Percentiles rank a stretch among this genome's conserved stretches.
Conservation (phyloP, 2,888 invertebrate genomes). For the Diplazon laetatorius region DNA sequence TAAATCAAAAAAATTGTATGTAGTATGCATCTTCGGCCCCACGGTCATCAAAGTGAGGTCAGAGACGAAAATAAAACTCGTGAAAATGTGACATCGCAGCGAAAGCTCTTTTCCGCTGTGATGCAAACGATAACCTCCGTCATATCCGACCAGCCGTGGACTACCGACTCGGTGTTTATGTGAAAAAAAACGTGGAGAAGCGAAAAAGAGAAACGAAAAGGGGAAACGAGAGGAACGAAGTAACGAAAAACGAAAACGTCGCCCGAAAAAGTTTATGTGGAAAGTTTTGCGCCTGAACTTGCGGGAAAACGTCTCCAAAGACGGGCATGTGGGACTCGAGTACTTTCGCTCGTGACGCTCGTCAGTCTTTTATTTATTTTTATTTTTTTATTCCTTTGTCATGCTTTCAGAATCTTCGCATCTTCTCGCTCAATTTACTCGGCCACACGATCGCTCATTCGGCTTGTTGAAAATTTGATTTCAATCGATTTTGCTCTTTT, state of each 20-base stretch:
- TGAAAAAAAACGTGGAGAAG: slow-evolving; percentile 25
- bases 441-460: slow-evolving; percentile 1
- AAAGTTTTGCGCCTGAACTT: slow-evolving; percentile 57
- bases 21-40: too few species aligned
- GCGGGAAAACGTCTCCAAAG: slow-evolving; percentile 39
- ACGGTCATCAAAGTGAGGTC: too few species aligned
- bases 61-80: too few species aligned
- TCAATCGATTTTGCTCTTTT: neutral
- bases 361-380: slow-evolving; percentile 17
- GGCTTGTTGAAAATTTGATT: neutral
- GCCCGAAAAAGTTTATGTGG: slow-evolving; percentile 46
- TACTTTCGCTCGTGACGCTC: neutral
- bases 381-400: too few species aligned
- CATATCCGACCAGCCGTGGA: slow-evolving; percentile 27
- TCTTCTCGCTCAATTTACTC: slow-evolving; percentile 55
- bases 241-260: slow-evolving; percentile 47
- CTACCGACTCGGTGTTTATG: neutral
- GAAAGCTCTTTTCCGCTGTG: slow-evolving; percentile 38
- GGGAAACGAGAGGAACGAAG: slow-evolving; percentile 28
- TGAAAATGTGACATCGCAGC: slow-evolving; percentile 46
- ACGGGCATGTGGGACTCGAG: neutral
- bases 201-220: neutral
- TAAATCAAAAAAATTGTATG: too few species aligned
- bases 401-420: slow-evolving; percentile 38
- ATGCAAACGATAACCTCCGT: slow-evolving; percentile 38